Evolutionary conservation across 92 coral and sea anemone genomes (phyloP), one percentile per base, ranked within the genome.

Genomic region (Ricordea florida): DNA sequence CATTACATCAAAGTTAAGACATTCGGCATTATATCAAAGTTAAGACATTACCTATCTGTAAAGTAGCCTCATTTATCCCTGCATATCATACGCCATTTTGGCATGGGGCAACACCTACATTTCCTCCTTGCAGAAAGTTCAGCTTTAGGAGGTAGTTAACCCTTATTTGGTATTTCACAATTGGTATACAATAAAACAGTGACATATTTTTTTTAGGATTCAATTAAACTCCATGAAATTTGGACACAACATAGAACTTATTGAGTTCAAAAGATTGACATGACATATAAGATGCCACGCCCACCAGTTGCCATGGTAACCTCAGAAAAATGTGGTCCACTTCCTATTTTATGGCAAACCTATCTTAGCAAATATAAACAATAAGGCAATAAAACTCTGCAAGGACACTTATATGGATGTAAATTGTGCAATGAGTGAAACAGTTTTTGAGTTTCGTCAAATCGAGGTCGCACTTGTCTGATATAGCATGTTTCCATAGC

Each of bases 231-330:
- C 38, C 20, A 27, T 59, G 38, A 59, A 59, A 59, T 42, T 59
- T 50, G 58, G 32, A 57, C 30, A 22, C 30, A 22, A 57, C 16
- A 22, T 22, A 57, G 64, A 3, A 6, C 33, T 59, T 59, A 59
- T 27, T 59, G 30, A 11, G 15, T 25, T 21, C n/a, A 59, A 59
- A n/a, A 27, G 15, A 27, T 30, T 25, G 21, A 33, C 31, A 21
- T n/a, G 42, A 9, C 14, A 27, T 27, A 27, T 43, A 25, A 2
- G 51, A 21, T 33, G 38, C 10, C 42, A 27, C 21, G 33, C 66
- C 25, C 66, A 59, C 21, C 33, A 13, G 66, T 59, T 59, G 42
- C 66, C 36, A 59, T 59, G 66, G 51, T 59, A 59, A 59, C 66
- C 17, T 10, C 21, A 43, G n/a, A n/a, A 59, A 59, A 27, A 33